Conservation (phyloP, 2,113 vertebrate genomes). For the Lutjanus erythropterus region DNA sequence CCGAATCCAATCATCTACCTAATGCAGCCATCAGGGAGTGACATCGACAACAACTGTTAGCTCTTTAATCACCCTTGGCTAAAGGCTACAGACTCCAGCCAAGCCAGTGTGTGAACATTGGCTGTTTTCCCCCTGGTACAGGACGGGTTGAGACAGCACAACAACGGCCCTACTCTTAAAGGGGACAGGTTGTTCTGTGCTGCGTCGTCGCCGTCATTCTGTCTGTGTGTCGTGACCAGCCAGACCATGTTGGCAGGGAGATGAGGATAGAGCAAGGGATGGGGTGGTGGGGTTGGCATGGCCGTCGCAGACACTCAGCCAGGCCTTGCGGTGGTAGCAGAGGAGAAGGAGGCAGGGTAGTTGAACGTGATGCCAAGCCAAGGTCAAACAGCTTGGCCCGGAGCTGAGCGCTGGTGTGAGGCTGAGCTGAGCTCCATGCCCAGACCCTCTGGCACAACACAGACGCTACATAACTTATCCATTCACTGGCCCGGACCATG, state of each 20-base stretch:
- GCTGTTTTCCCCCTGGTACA: slow-evolving; percentile 35
- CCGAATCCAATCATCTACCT: slow-evolving; percentile 53
- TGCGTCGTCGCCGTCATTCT: slow-evolving; percentile 46
- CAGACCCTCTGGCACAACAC: slow-evolving; percentile 50
- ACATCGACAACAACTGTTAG: slow-evolving; percentile 65
- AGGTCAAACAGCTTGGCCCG: slow-evolving; percentile 71
- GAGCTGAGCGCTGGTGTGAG: slow-evolving; percentile 41
- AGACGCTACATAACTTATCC: slow-evolving; percentile 35
- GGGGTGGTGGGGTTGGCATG: slow-evolving; percentile 41
- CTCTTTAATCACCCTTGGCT: slow-evolving; percentile 66
- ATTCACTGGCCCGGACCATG: slow-evolving; percentile 21
- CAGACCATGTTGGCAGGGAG: slow-evolving; percentile 54
- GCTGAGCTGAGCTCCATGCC: slow-evolving; percentile 47
- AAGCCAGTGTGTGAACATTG: slow-evolving; percentile 65
- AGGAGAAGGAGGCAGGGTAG: slow-evolving; percentile 37
- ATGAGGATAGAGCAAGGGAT: background rate
- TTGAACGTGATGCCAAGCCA: slow-evolving; percentile 54
- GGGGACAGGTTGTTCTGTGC: slow-evolving; percentile 64
- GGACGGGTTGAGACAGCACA: slow-evolving; percentile 32
- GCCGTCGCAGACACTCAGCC: slow-evolving; percentile 36
- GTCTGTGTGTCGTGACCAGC: slow-evolving; percentile 44
- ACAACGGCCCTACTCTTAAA: slow-evolving; percentile 48
- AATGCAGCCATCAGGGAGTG: slow-evolving; percentile 60
- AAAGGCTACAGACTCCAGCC: slow-evolving; percentile 38
- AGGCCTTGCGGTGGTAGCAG: slow-evolving; percentile 44